Conservation (phyloP, 2,113 vertebrate genomes). For the Solea senegalensis region DNA sequence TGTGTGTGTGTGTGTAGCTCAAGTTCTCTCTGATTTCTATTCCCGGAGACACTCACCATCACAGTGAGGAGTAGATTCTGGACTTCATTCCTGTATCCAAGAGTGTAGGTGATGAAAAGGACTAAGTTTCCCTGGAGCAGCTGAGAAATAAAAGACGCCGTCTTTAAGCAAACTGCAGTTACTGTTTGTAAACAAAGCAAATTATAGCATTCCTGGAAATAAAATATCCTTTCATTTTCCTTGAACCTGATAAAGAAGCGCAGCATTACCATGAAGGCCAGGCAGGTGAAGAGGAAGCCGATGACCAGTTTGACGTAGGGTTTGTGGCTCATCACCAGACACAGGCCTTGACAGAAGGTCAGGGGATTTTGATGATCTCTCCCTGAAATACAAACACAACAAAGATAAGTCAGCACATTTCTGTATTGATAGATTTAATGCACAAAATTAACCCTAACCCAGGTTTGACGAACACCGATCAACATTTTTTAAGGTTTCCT, state of each 20-base stretch:
- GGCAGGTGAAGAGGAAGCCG: constrained; percentile 93
- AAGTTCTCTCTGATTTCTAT: neutral
- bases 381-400: constrained; percentile 72
- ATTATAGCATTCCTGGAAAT: neutral
- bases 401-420: neutral
- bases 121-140: constrained; percentile 97
- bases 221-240: neutral
- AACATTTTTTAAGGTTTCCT: no score
- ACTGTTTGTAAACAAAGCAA: neutral
- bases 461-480: no score
- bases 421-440: no score
- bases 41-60: constrained; percentile 84
- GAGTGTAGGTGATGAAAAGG: constrained; percentile 92
- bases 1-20: no score
- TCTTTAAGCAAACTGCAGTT: neutral
- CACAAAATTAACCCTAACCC: no score
- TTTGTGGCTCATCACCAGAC: constrained; percentile 87
- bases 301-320: constrained; percentile 91
- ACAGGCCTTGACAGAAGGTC: constrained; percentile 87
- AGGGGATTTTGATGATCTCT: constrained; percentile 70
- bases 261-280: constrained; percentile 92
- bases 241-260: neutral
- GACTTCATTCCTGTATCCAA: constrained; percentile 90
- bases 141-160: constrained; percentile 71
- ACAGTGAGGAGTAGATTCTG: constrained; percentile 95